Evolutionary conservation across 2,888 invertebrate species (phyloP).

Genomic region (Elegia similella): DNA sequence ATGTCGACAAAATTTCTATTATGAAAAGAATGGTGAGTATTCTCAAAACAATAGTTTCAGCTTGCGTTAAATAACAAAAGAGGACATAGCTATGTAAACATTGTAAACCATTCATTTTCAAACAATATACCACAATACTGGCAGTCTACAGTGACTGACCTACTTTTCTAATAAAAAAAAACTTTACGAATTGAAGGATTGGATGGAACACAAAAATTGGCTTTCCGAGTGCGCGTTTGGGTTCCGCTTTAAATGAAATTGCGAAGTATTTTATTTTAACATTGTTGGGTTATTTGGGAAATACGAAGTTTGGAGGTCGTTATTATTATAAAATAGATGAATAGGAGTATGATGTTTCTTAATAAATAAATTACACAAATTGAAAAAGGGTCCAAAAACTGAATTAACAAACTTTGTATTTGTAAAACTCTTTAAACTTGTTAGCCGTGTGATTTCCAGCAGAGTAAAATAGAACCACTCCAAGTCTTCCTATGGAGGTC

Average conservation of each 20-base stretch:
- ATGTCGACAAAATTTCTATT: neutral
- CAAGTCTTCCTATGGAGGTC: too few relatives aligned
- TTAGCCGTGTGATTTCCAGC: too few relatives aligned
- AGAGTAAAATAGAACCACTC: too few relatives aligned
- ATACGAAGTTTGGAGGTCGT: neutral
- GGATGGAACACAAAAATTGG: constrained; percentile 39
- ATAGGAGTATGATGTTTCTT: too few relatives aligned
- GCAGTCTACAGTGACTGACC: constrained; percentile 7
- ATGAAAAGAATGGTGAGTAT: neutral
- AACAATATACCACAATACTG: constrained; percentile 15
- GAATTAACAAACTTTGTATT: too few relatives aligned
- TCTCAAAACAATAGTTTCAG: neutral
- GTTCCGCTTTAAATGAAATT: neutral
- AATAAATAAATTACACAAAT: too few relatives aligned
- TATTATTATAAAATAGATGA: neutral
- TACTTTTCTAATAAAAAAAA: constrained; percentile 17
- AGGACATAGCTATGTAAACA: constrained; percentile 7
- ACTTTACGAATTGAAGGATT: constrained; percentile 24
- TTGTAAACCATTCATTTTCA: constrained; percentile 9
- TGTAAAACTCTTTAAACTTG: too few relatives aligned
- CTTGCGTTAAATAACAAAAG: constrained; percentile 12
- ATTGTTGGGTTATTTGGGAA: neutral
- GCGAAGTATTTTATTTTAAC: constrained; percentile 1
- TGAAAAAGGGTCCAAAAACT: too few relatives aligned
- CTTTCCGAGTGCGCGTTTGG: constrained; percentile 17